Conservation (phyloP, 35 echinoderm and acorn worm genomes). For the Lytechinus variegatus region DNA sequence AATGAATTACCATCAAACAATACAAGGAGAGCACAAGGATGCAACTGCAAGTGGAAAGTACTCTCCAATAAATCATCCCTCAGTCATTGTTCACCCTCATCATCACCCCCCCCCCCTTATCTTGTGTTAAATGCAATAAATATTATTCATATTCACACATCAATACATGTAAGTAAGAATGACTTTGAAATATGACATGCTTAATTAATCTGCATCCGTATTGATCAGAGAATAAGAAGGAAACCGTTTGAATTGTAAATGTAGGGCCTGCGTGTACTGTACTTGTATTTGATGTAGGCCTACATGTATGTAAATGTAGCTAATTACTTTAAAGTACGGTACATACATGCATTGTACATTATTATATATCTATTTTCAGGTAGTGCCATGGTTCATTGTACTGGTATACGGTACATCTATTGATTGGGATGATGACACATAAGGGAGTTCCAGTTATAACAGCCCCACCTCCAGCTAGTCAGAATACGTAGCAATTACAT, state of each 20-base stretch:
- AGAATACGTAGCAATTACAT: neutral
- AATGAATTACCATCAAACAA: slow-evolving; percentile 3
- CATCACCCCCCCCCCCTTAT: neutral
- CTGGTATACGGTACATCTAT: neutral
- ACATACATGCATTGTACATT: neutral
- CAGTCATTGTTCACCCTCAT: neutral
- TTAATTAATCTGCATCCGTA: too few species aligned
- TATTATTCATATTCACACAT: neutral
- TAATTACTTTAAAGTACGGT: too few species aligned
- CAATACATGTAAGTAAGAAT: neutral
- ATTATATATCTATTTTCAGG: too few species aligned
- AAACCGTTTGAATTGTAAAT: too few species aligned
- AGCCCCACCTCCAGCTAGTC: neutral
- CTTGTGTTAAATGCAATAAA: neutral
- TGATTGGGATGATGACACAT: neutral
- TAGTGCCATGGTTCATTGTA: too few species aligned
- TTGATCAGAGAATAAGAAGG: too few species aligned
- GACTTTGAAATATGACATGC: too few species aligned
- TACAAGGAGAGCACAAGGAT: neutral
- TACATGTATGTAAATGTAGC: too few species aligned
- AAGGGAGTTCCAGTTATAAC: neutral
- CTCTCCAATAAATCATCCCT: neutral
- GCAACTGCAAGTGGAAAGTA: neutral
- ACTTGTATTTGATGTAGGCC: too few species aligned
- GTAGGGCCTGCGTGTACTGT: too few species aligned